Conservation (phyloP, 2,888 invertebrate genomes). For the Crematogaster levior region DNA sequence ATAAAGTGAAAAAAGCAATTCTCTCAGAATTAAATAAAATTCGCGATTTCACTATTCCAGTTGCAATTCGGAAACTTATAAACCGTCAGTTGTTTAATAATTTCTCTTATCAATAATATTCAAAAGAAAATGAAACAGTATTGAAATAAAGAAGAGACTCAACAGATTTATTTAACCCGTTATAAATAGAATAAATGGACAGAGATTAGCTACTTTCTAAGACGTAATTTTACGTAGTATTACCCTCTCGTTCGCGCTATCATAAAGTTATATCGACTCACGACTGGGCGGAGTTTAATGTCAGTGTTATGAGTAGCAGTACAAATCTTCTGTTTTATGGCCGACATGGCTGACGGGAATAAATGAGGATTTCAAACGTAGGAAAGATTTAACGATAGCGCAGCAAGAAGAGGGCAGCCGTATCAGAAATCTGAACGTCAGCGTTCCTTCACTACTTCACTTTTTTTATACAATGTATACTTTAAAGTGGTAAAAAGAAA, state of each 20-base stretch:
- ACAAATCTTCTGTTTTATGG: conserved; percentile 56
- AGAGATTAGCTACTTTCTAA: conserved; percentile 15
- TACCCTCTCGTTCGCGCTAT: conserved; percentile 35
- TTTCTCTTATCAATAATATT: neutral
- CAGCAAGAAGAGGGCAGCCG: neutral
- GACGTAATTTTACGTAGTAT: conserved; percentile 31
- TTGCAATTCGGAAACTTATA: neutral
- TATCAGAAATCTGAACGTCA: conserved; percentile 34
- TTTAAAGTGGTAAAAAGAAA: conserved; percentile 1
- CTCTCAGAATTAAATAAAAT: neutral
- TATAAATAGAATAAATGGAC: conserved; percentile 4
- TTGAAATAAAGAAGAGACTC: neutral
- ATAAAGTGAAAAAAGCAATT: neutral
- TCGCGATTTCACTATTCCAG: neutral
- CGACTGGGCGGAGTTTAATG: conserved; percentile 41
- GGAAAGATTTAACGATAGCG: conserved; percentile 44
- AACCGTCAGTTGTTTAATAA: conserved; percentile 3
- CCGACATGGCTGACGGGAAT: conserved; percentile 44
- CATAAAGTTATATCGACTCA: conserved; percentile 57
- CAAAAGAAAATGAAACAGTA: neutral
- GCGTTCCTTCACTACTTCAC: neutral
- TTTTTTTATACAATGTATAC: conserved; percentile 3
- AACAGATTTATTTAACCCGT: neutral
- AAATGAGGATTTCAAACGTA: conserved; percentile 51
- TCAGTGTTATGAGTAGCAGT: conserved; percentile 37